Percentiles rank a stretch among this genome's conserved stretches.
phyloP scores from a whole-genome alignment of 2,113 vertebrate species.

The Pandion haliaetus region DNA sequence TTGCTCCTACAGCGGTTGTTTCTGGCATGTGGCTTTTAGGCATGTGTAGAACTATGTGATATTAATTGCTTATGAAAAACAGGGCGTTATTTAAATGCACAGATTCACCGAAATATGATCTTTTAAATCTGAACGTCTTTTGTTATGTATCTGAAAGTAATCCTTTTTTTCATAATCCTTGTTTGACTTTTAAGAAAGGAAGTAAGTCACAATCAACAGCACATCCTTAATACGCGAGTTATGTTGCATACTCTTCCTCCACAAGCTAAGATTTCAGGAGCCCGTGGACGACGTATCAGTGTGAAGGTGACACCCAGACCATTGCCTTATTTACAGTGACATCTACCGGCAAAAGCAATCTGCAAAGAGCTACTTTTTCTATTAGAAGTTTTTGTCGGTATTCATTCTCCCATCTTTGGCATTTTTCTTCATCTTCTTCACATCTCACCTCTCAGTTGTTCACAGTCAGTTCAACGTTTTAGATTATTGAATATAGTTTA shows the following conservation, averaged over 20 bases:
- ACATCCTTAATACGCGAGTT: fast-evolving
- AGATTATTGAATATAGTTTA: not conserved
- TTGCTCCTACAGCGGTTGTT: not conserved
- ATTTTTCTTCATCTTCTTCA: not conserved
- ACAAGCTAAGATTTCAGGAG: not conserved
- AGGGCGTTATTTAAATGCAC: not conserved
- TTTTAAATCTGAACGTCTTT: not conserved
- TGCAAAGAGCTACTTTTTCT: not conserved
- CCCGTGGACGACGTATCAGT: fast-evolving
- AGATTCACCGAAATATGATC: not conserved
- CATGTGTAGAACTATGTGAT: not conserved
- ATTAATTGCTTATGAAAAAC: not conserved
- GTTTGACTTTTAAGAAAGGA: not conserved
- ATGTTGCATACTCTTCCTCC: not conserved
- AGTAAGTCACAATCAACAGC: not conserved
- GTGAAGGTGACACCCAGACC: not conserved
- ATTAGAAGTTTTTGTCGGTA: not conserved
- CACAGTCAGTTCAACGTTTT: not conserved
- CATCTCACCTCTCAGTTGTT: not conserved
- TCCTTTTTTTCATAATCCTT: not conserved
- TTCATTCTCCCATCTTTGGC: not conserved
- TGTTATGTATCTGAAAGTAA: not conserved
- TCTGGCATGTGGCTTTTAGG: not conserved
- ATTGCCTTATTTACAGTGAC: conserved; percentile 14
- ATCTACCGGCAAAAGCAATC: not conserved